Percentiles rank a stretch among this genome's conserved stretches.
Evolutionary conservation across 2,888 invertebrate genomes (phyloP).

Genomic region (Philopedon plagiatum): DNA sequence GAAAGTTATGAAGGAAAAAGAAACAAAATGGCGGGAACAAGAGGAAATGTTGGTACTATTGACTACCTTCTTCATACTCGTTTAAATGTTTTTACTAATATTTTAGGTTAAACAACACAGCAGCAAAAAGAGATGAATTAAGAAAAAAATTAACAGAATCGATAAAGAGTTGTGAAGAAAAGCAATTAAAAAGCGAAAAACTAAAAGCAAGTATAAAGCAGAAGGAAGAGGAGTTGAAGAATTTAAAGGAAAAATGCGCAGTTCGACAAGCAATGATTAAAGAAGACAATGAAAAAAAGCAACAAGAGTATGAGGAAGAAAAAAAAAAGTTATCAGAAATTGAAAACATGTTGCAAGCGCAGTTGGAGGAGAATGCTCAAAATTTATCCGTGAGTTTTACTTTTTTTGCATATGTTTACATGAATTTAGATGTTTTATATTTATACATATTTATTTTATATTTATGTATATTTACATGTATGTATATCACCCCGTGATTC

Average conservation of each 20-base stretch:
- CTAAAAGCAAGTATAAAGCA: neutral
- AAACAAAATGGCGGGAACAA: neutral
- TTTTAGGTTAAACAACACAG: neutral
- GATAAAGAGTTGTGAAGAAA: neutral
- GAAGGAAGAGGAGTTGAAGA: neutral
- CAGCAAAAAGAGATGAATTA: neutral
- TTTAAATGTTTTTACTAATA: neutral
- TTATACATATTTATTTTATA: too few species aligned
- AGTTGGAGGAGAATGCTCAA: neutral
- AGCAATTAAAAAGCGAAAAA: neutral
- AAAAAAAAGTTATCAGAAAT: neutral
- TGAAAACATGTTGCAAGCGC: neutral
- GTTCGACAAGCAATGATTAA: neutral
- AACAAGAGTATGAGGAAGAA: conserved; percentile 1
- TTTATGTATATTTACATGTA: too few species aligned
- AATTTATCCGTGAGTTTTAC: neutral
- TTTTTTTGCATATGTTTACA: too few species aligned
- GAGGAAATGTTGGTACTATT: neutral
- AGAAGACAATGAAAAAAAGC: neutral
- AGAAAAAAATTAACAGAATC: neutral
- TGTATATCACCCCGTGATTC: too few species aligned
- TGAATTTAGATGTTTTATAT: too few species aligned
- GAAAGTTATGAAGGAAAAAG: neutral
- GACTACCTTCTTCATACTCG: neutral
- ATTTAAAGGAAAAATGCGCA: neutral